Base-by-base conservation (phyloP, 2,888 invertebrate genomes). In the Perithous albicinctus region DNA sequence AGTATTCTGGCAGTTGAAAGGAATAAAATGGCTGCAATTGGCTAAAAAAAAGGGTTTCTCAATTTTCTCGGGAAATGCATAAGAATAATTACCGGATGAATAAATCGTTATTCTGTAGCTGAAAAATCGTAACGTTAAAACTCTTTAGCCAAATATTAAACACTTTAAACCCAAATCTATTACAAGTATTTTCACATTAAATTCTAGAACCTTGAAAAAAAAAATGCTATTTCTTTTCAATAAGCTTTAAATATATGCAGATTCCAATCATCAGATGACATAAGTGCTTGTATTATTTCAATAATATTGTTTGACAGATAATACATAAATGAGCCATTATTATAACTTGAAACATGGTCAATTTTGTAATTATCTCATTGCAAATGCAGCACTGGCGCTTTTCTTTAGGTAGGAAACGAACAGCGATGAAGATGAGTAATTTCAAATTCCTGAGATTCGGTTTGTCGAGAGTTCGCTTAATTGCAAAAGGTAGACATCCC, bases 401-500 rank as follows among this genome's bases (percentile, higher is more conserved):
- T 15, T 8, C 18, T 48, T 8, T 12, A 12, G 18, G 2, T 18
- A 48, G 20, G 1, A 48, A 18, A 20, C 5, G 12, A 38, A 69
- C 15, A 63, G 20, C 10, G 10, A 23, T 12, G 6, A 43, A 41
- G 12, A 59, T 29, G 23, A 59, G 41, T 48, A 10, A 35, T 38
- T 4, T 41, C 38, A 38, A 38, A 51, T 18, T 56, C 35, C 20
- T 41, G 4, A 48, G 73, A 67, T 64, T 41, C 12, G 29, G 18
- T 46, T 64, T 8, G 10, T 29, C 43, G 12, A 7, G 18, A 46
- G 18, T 67, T 69, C 69, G 46, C 56, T 69, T 61, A 43, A 46
- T 73, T 46, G 70, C 46, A 70, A 67, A 76, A 46, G 18, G 20
- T 81, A 61, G 20, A 46, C 51, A 15, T 41, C 26, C 41, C 18